Evolutionary conservation across 2,888 invertebrate species (phyloP), one percentile per base, ranked within the genome.

Genomic region (Hymenopus coronatus): DNA sequence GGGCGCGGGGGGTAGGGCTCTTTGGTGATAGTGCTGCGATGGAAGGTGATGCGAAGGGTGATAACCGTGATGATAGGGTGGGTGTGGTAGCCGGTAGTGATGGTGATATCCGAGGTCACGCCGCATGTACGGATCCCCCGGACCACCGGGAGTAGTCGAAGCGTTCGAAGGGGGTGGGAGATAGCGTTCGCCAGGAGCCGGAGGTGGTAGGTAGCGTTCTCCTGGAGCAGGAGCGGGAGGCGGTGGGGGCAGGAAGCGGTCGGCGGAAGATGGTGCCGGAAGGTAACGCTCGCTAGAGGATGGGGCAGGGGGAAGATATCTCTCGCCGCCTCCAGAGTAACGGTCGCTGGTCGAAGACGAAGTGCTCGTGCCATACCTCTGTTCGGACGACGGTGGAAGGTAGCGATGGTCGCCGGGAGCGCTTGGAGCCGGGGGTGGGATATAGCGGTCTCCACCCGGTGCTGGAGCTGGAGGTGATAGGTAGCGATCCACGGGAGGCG

Each of bases 211-310:
- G 92, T 96, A 96, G 91, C 96, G 95, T 93, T 96, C 96, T 91
- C 96, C 95, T 93, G 96, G 96, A 92, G 96, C 95, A 93, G 96
- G 96, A 27, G 96, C 96, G 90, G 96, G 95, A 9, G 96, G 95
- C 28, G 96, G 95, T 91, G 96, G 95, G 33, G 93, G 93, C 88
- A 93, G 93, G 92, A 84, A 91, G 15, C 91, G 91, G 89, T 92
- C 92, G 28, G 91, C 91, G 81, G 89, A 90, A 9, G 91, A 91
- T 28, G 89, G 90, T 14, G 91, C 91, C 28, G 91, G 90, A 20
- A 91, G 33, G 84, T 88, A 89, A 7, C 90, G 90, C 40, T 90
- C 90, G 27, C 90, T 87, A 90, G 90, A 92, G 90, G 82, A 92
- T 46, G 91, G 91, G 2, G 90, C 88, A 46, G 91, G 91, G 89